phyloP scores from a whole-genome alignment of 2,888 invertebrate species.

The Coleophora deauratella region DNA sequence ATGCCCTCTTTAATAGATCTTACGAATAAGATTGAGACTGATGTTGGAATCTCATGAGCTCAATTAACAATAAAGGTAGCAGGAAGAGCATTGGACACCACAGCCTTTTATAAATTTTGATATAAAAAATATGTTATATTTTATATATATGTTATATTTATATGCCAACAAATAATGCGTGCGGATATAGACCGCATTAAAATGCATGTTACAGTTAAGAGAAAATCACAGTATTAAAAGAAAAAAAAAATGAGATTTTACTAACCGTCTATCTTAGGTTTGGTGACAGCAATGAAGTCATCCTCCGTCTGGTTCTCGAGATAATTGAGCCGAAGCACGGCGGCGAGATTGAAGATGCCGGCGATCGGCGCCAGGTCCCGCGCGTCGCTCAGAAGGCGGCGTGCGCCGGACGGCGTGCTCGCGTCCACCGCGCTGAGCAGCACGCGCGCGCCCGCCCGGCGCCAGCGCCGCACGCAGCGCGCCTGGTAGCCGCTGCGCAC shows the following conservation, averaged over 20 bases:
- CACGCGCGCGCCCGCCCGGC: constrained; percentile 14
- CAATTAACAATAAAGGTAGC: too few species aligned
- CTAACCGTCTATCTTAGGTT: constrained; percentile 86
- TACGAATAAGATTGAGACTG: too few species aligned
- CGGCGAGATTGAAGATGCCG: constrained; percentile 96
- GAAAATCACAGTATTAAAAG: too few species aligned
- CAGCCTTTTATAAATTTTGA: too few species aligned
- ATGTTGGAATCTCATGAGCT: too few species aligned
- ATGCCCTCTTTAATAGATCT: too few species aligned
- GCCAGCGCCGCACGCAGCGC: constrained; percentile 77
- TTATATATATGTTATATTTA: too few species aligned
- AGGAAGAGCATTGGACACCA: too few species aligned
- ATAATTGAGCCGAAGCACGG: constrained; percentile 89
- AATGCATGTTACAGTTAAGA: too few species aligned
- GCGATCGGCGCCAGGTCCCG: constrained; percentile 82
- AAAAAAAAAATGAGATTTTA: neutral
- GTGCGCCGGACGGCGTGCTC: constrained; percentile 76
- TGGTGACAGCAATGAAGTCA: constrained; percentile 85
- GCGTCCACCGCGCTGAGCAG: constrained; percentile 64
- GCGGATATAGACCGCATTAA: too few species aligned
- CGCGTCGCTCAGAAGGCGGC: constrained; percentile 75
- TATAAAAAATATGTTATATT: too few species aligned
- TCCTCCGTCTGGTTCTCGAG: constrained; percentile 89
- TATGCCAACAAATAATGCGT: too few species aligned
- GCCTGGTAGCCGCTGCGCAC: constrained; percentile 95